Conservation (phyloP, 2,113 vertebrate genomes). For the Odocoileus virginianus region DNA sequence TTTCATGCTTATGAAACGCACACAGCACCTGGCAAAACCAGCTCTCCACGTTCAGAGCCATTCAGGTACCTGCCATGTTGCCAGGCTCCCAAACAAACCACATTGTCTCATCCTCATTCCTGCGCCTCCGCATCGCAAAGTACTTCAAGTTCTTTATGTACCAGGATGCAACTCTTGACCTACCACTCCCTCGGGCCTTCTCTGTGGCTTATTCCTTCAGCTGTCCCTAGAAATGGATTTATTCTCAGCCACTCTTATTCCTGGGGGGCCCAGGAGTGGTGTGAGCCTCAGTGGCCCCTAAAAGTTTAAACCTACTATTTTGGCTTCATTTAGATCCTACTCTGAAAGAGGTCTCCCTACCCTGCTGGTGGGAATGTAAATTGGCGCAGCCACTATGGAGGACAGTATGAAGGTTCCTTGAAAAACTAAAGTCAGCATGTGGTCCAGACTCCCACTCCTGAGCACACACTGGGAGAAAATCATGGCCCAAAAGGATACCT, state of each 20-base stretch:
- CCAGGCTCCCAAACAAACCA: conserved; percentile 14
- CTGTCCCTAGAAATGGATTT: not conserved
- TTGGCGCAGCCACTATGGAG: not conserved
- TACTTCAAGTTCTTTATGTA: not conserved
- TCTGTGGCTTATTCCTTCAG: not conserved
- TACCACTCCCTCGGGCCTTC: not conserved
- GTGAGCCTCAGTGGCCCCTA: not conserved
- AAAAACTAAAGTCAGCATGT: not conserved
- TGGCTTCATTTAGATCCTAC: not conserved
- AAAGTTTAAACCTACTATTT: not conserved
- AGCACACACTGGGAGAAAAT: not conserved
- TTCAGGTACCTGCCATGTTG: not conserved
- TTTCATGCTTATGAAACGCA: conserved; percentile 2
- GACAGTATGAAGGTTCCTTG: not conserved
- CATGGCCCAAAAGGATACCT: not conserved
- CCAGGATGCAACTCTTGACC: not conserved
- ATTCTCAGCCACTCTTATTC: not conserved
- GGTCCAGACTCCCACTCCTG: not conserved
- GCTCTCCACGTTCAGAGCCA: not conserved
- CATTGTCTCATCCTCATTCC: not conserved
- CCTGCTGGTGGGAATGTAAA: not conserved
- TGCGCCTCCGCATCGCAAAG: not conserved
- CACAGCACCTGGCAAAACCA: not conserved
- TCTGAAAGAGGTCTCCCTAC: not conserved
- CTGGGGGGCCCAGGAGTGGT: not conserved